Evolutionary conservation across 2,888 invertebrate genomes (phyloP).

Genomic region (Cosmorhoe ocellata): DNA sequence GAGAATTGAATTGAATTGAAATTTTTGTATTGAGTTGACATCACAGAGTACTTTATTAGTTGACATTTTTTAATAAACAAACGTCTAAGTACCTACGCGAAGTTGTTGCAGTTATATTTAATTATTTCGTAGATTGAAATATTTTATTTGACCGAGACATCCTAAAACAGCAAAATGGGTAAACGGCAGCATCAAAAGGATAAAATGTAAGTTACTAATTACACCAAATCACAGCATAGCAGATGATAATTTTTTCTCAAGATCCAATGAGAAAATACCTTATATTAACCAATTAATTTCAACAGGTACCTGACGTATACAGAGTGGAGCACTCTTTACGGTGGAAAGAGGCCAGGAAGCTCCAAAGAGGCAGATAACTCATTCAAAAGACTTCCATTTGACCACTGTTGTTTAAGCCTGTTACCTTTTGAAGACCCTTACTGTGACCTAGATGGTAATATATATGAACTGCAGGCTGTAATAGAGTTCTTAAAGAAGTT

Average conservation of each 20-base stretch:
- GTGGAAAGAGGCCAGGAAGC: conserved; percentile 90
- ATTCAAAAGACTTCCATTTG: conserved; percentile 95
- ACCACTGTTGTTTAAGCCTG: conserved; percentile 95
- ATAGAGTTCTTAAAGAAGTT: conserved; percentile 94
- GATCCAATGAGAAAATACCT: no score
- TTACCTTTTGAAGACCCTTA: conserved; percentile 96
- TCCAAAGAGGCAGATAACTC: conserved; percentile 88
- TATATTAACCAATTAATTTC: neutral
- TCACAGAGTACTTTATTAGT: no score
- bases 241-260: no score
- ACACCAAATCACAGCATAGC: no score
- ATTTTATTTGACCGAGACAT: neutral
- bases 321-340: conserved; percentile 94
- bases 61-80: no score
- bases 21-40: no score
- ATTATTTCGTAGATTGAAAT: no score
- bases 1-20: no score
- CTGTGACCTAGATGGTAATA: conserved; percentile 94
- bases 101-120: no score
- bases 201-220: conserved; percentile 88
- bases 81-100: no score
- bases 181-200: conserved; percentile 97
- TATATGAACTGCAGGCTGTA: conserved; percentile 95
- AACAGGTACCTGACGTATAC: conserved; percentile 92
- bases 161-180: conserved; percentile 86